These are phyloP conservation scores for Tetramorium alpestre DNA, from an alignment of 1,140 invertebrate species.

Conservation along the genomic window DNA sequence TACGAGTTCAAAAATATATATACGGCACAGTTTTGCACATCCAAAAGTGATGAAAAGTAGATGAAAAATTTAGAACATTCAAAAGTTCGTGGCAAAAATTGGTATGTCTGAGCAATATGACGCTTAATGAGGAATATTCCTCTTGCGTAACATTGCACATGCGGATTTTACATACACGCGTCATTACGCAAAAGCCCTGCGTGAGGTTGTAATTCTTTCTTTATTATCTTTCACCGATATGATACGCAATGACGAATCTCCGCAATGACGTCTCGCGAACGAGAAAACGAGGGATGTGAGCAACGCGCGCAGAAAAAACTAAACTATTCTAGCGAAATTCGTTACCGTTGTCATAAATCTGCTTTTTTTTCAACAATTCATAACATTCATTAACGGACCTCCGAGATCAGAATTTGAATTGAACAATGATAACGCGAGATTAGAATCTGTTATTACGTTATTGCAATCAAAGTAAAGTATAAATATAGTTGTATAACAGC, in stretches of 20 bases:
- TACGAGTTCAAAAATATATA: neutral
- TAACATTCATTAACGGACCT: constrained; percentile 23
- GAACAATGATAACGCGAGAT: neutral
- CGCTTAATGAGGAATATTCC: neutral
- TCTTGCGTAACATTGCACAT: neutral
- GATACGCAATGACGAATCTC: neutral
- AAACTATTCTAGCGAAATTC: constrained; percentile 11
- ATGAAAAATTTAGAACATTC: neutral
- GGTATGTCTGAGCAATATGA: neutral
- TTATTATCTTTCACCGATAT: neutral
- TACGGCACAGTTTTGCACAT: too few species aligned
- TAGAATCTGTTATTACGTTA: neutral
- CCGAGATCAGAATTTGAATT: neutral
- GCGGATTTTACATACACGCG: neutral
- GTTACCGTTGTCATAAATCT: constrained; percentile 11
- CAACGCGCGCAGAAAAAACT: neutral
- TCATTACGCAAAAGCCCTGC: constrained; percentile 19
- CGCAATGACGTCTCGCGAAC: neutral
- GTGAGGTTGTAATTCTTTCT: neutral
- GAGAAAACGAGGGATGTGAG: neutral
- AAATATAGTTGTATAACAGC: neutral
- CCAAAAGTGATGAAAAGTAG: neutral
- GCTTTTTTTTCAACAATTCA: constrained; percentile 26
- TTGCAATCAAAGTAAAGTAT: neutral
- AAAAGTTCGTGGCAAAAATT: neutral